Evolutionary conservation across 2,113 vertebrate genomes (phyloP).

Genomic region (Falco punctatus): DNA sequence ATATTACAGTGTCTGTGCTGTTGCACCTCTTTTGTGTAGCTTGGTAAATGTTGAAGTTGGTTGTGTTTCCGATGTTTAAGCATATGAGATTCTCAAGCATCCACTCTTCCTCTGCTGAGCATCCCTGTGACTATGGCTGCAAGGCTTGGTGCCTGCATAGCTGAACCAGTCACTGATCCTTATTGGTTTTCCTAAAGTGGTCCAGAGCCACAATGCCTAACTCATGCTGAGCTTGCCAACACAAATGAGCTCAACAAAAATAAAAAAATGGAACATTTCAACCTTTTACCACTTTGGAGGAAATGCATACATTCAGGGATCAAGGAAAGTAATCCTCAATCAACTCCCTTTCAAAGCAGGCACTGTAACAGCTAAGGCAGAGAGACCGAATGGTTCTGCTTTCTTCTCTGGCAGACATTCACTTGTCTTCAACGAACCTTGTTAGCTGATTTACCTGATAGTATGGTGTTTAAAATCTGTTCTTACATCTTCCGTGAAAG

Average conservation of each 20-base stretch:
- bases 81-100: not conserved
- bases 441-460: not conserved
- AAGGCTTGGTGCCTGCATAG: not conserved
- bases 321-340: not conserved
- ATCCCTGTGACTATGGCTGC: not conserved
- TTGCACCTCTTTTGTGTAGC: not conserved
- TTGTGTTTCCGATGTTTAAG: not conserved
- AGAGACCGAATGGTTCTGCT: not conserved
- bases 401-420: not conserved
- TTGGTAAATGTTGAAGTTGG: not conserved
- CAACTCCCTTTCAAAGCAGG: not conserved
- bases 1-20: not conserved
- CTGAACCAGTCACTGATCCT: not conserved
- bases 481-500: not conserved
- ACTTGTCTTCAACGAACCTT: not conserved
- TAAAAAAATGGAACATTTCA: not conserved
- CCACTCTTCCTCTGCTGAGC: not conserved
- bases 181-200: not conserved
- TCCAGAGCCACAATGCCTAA: not conserved
- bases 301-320: not conserved
- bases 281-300: not conserved
- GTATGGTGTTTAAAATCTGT: not conserved
- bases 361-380: not conserved
- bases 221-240: not conserved
- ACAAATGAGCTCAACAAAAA: not conserved